These are phyloP conservation scores for Lacerta agilis DNA, from an alignment of 2,797 vertebrate species.

Conservation along the genomic window DNA sequence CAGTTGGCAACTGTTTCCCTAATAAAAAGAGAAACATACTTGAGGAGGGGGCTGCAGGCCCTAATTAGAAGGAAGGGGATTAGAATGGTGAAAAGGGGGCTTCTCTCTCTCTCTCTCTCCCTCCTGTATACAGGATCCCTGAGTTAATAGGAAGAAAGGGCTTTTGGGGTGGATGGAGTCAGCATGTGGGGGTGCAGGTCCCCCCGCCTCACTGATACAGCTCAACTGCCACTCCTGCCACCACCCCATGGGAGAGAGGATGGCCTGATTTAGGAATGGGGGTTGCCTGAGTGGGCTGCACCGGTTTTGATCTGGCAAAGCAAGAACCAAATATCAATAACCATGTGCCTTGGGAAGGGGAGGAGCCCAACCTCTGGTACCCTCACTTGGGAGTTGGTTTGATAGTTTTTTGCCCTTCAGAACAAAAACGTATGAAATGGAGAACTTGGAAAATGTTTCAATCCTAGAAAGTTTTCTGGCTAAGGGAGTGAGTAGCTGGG, in stretches of 20 bases:
- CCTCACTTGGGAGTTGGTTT: background rate
- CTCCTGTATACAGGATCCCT: slow-evolving; percentile 38
- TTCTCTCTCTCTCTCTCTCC: slow-evolving; percentile 26
- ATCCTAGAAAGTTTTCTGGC: background rate
- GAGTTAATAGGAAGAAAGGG: slow-evolving; percentile 36
- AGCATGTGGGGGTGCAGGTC: background rate
- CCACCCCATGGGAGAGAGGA: background rate
- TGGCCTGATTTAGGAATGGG: slow-evolving; percentile 8
- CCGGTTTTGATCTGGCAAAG: background rate
- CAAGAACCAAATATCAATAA: background rate
- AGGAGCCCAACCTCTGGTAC: background rate
- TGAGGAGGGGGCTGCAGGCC: slow-evolving; percentile 40
- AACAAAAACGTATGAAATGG: background rate
- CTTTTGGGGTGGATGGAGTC: slow-evolving; percentile 7
- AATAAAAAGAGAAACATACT: slow-evolving; percentile 51
- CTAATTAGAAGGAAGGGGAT: slow-evolving; percentile 45
- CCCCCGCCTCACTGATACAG: background rate
- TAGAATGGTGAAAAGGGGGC: slow-evolving; percentile 41
- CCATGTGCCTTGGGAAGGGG: background rate
- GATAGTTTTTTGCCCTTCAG: background rate
- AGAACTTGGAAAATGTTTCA: background rate
- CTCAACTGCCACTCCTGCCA: background rate
- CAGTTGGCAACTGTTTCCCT: slow-evolving; percentile 50
- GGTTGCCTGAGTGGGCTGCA: background rate
- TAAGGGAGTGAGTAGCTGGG: background rate